Base-by-base conservation (phyloP, 2,797 vertebrate species). In the Gouania willdenowi region DNA sequence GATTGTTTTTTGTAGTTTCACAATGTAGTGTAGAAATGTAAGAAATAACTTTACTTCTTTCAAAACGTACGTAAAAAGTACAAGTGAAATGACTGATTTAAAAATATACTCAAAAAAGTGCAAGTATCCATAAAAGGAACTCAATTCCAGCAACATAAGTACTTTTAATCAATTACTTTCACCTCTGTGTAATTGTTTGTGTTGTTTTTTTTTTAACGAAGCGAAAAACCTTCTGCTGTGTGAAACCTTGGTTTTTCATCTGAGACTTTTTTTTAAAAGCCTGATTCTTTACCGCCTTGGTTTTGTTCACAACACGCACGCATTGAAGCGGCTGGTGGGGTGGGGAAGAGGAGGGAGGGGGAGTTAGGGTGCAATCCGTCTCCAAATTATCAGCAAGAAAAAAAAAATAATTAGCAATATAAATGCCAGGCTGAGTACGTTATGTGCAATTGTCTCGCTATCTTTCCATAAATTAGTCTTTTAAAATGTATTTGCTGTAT, bases 321-420 rank as follows among this genome's bases (percentile, higher is more conserved):
- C 66, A 29, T 2, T 14, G 13, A 14, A 14, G 13, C 5, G 3
- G n/a, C 19, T 2, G 25, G 26, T 7, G 20, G 19, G 28, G 12
- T 14, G 13, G 13, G 13, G n/a, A 13, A 13, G 13, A 5, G 20
- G 19, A 12, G 37, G 33, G 18, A 14, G 23, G 10, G 29, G 31
- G 40, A 29, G 17, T 41, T 40, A 24, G 31, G 23, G 38, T 50
- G 43, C 83, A 89, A 89, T 85, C 80, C 89, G 87, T 87, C 86
- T 76, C 82, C 88, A 91, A 92, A 94, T 91, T 91, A 92, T 91
- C 89, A 53, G 67, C 71, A 62, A 61, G 56, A 66, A 61, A 87
- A 93, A 87, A 93, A 94, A 94, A 87, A 94, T 98, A 98, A 98
- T 98, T 98, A 95, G 94, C 93, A 93, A 94, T 95, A 97, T 97